Percentiles rank a stretch among this genome's conserved stretches.
These are phyloP conservation scores for Sternotherus odoratus DNA, from an alignment of 2,797 vertebrate genomes.

Conservation along the genomic window DNA sequence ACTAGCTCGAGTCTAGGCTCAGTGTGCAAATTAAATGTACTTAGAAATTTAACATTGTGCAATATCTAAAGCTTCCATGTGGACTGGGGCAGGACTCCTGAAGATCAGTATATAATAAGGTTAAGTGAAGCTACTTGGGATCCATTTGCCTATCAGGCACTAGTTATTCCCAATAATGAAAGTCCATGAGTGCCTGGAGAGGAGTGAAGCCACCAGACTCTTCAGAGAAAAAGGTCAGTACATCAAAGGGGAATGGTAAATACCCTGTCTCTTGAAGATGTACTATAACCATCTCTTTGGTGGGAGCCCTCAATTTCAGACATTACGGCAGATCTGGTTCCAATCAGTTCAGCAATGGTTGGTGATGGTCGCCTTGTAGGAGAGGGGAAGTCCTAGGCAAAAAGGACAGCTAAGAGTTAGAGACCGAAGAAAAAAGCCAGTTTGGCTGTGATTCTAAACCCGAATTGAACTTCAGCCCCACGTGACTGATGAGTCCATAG, in stretches of 20 bases:
- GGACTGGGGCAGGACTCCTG: neutral
- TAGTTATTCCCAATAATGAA: neutral
- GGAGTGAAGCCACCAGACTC: neutral
- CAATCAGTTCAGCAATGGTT: constrained; percentile 74
- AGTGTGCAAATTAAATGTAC: neutral
- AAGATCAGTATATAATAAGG: neutral
- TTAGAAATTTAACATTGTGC: neutral
- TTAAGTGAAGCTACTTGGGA: neutral
- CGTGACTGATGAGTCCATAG: neutral
- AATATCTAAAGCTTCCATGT: neutral
- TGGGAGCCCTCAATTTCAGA: constrained; percentile 5
- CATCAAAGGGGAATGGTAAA: neutral
- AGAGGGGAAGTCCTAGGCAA: neutral
- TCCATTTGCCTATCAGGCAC: neutral
- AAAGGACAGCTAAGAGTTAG: constrained; percentile 3
- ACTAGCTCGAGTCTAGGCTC: neutral
- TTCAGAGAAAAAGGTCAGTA: constrained; percentile 15
- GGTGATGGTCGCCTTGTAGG: neutral
- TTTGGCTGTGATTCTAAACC: neutral
- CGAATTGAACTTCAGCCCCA: neutral
- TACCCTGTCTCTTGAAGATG: constrained; percentile 62
- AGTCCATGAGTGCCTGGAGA: neutral
- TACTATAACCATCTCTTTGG: neutral
- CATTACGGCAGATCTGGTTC: constrained; percentile 37
- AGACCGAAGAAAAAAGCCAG: neutral